Evolutionary conservation across 1,140 invertebrate genomes (phyloP).

Genomic region (Linepithema humile): DNA sequence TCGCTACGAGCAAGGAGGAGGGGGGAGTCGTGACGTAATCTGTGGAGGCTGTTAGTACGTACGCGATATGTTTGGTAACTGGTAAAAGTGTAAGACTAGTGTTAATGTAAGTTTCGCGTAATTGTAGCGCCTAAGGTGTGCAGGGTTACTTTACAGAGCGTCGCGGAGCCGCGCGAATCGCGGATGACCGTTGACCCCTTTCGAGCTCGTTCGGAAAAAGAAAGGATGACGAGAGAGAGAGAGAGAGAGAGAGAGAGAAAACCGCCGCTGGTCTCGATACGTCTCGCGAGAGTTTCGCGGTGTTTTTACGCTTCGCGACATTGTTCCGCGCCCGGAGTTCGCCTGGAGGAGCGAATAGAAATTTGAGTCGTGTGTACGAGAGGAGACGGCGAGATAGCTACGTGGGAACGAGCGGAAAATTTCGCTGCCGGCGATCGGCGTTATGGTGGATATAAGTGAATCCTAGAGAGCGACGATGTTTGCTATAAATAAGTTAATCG

Average conservation of each 20-base stretch:
- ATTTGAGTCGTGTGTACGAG: background rate
- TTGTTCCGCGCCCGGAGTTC: background rate
- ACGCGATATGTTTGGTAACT: conserved; percentile 72
- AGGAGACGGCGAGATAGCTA: background rate
- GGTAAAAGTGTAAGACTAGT: conserved; percentile 71
- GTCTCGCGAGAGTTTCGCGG: background rate
- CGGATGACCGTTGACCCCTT: background rate
- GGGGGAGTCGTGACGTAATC: conserved; percentile 18
- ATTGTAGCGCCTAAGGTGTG: conserved; percentile 2
- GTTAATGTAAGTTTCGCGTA: conserved; percentile 62
- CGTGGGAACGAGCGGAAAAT: background rate
- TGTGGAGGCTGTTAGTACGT: conserved; percentile 45
- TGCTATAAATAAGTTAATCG: conserved; percentile 37
- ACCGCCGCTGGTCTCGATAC: background rate
- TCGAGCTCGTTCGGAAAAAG: background rate
- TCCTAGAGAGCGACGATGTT: background rate
- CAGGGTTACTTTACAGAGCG: background rate
- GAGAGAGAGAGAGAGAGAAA: background rate
- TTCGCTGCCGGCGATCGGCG: conserved; percentile 12
- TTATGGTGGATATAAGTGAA: conserved; percentile 23
- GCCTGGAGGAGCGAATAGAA: background rate
- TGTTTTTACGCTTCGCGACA: background rate
- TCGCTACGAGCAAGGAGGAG: conserved; percentile 46
- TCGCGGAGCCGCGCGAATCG: background rate
- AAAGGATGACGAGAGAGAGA: background rate